Evolutionary conservation across 2,888 invertebrate species (phyloP).

Genomic region (Drosophila diplacantha): DNA sequence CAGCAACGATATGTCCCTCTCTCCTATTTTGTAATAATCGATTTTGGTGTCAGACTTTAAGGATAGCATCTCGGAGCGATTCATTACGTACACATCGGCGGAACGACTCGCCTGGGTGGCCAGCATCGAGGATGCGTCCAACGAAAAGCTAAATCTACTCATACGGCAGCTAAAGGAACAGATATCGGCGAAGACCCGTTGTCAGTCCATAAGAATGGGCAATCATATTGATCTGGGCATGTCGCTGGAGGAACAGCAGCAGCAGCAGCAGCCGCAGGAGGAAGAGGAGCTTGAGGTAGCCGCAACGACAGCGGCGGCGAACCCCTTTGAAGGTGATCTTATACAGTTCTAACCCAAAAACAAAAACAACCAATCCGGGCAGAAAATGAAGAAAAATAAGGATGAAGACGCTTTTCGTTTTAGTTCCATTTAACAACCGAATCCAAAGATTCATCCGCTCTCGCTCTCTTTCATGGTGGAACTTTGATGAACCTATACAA

Average conservation of each 20-base stretch:
- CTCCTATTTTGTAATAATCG: neutral
- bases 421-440: constrained; percentile 7
- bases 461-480: constrained; percentile 13
- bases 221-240: constrained; percentile 79
- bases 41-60: constrained; percentile 84
- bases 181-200: constrained; percentile 70
- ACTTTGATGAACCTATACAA: neutral
- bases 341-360: constrained; percentile 74
- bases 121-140: constrained; percentile 89
- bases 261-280: constrained; percentile 1
- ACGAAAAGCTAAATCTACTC: constrained; percentile 88
- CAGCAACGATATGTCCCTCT: too few species aligned
- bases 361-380: constrained; percentile 14
- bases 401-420: constrained; percentile 29
- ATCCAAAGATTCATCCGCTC: constrained; percentile 2
- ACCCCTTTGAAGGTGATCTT: constrained; percentile 82
- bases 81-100: constrained; percentile 87
- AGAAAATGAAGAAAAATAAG: neutral
- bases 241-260: constrained; percentile 76
- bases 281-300: constrained; percentile 2
- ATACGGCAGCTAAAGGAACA: constrained; percentile 81
- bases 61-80: constrained; percentile 88
- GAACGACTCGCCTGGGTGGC: constrained; percentile 93
- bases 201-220: constrained; percentile 57
- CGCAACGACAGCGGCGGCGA: constrained; percentile 22